Conservation (phyloP, 2,888 invertebrate genomes). For the Onthophagus sagittarius region DNA sequence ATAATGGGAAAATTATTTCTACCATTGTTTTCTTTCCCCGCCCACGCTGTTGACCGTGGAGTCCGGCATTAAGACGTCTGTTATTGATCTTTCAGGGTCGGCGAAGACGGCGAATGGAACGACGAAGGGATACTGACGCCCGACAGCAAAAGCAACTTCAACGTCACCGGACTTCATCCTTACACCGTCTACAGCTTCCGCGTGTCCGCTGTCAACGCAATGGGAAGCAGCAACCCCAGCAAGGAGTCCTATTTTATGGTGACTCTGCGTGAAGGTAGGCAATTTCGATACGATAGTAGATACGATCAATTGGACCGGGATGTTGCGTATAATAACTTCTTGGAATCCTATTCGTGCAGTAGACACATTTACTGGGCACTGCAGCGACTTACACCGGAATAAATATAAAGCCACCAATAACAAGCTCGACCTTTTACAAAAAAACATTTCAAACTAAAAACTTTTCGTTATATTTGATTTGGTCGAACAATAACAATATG, state of each 20-base stretch:
- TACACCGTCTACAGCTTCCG: constrained; percentile 75
- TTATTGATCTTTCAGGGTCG: constrained; percentile 54
- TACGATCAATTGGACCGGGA: constrained; percentile 11
- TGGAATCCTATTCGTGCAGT: constrained; percentile 15
- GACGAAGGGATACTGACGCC: constrained; percentile 59
- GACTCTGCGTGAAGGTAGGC: constrained; percentile 68
- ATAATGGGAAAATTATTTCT: neutral
- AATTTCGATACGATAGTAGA: neutral
- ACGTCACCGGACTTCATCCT: constrained; percentile 63
- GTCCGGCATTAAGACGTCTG: neutral
- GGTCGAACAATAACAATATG: too few relatives aligned
- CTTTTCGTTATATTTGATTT: too few relatives aligned
- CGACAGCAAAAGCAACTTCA: constrained; percentile 62
- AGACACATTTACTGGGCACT: constrained; percentile 15
- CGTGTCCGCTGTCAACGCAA: constrained; percentile 66
- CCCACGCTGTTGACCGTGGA: neutral
- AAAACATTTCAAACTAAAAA: too few relatives aligned
- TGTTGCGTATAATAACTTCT: constrained; percentile 10
- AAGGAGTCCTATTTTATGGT: constrained; percentile 70
- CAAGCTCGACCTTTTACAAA: neutral
- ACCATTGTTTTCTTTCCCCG: neutral
- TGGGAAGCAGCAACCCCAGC: constrained; percentile 66
- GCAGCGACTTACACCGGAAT: neutral
- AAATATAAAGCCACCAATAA: neutral
- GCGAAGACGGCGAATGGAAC: constrained; percentile 67